Evolutionary conservation across 1,140 invertebrate species (phyloP), one percentile per base, ranked within the genome.

Genomic region (Carposina sasakii): DNA sequence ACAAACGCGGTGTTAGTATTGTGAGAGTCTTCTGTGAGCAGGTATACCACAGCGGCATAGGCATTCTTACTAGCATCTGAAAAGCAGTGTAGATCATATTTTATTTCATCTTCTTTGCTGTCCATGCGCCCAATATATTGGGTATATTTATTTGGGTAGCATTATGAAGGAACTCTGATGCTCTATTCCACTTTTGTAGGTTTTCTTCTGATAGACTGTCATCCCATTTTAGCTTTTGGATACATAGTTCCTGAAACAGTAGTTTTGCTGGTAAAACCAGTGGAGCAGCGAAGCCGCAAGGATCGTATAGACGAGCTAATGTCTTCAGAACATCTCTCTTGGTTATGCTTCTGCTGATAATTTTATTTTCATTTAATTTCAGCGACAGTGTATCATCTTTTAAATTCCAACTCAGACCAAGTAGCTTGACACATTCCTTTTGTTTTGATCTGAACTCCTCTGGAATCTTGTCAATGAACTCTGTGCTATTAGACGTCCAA

Each of bases 61-160:
- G 46, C 31, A 19, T 48, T 20, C 16, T 37, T 37, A 4, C 21
- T 26, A 4, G 46, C 46, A 30, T 48, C 46, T 10, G 31, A 39
- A 2, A 23, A 37, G 34, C 8, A 8, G 13, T 37, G 34, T 8
- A 37, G 8, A 6, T 37, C 3, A n/a, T 37, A 20, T 37, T 19
- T n/a, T 8, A 4, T 20, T 3, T 37, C 17, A 12, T 26, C n/a
- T 34, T 33, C 15, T 4, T 13, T 15, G 1, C 16, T 22, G 20
- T 26, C 33, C 2, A 26, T 4, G 12, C n/a, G n/a, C n/a, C 30
- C 19, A 2, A 43, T 31, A 13, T 43, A 43, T 43, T 40, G 24
- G 40, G 48, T 3, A 50, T 19, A 9, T 43, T 21, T 2, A 50
- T 28, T 4, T 24, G 3, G 9, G 12, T 24, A 10, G 12, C n/a